A percentile compares a stretch with the other conserved stretches of the same genome.
These are phyloP conservation scores for Phyllotreta cruciferae DNA, from an alignment of 2,888 invertebrate genomes.

Conservation along the genomic window DNA sequence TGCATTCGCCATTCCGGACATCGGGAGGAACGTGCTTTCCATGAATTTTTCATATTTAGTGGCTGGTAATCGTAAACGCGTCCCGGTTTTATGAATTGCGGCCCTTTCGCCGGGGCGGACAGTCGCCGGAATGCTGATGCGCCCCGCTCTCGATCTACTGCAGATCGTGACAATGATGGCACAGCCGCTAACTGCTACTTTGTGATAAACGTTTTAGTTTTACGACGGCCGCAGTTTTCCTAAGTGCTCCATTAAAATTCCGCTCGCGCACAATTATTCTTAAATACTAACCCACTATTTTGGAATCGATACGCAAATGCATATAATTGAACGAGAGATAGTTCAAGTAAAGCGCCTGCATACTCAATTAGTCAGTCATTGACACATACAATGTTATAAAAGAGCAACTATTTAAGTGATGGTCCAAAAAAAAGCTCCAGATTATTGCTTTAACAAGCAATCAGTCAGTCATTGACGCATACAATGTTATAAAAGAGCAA, in stretches of 20 bases:
- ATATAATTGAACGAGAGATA: too few relatives aligned
- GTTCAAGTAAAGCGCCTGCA: too few relatives aligned
- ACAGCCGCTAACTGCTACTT: slow-evolving; percentile 24
- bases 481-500: too few relatives aligned
- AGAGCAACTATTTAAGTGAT: too few relatives aligned
- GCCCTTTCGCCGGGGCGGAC: slow-evolving; percentile 28
- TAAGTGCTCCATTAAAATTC: slow-evolving; percentile 5
- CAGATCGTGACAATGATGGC: slow-evolving; percentile 25
- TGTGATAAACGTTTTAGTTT: slow-evolving; percentile 18
- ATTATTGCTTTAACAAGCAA: too few relatives aligned
- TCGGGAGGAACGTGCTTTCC: slow-evolving; percentile 39
- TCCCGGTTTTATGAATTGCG: slow-evolving; percentile 34
- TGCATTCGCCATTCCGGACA: slow-evolving; percentile 37
- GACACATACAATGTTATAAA: too few relatives aligned
- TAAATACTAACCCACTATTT: too few relatives aligned
- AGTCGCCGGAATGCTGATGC: slow-evolving; percentile 31
- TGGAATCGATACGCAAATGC: too few relatives aligned
- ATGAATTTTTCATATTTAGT: slow-evolving; percentile 41
- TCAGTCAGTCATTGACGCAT: too few relatives aligned
- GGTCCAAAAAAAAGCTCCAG: too few relatives aligned
- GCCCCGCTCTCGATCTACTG: slow-evolving; percentile 11
- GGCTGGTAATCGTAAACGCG: slow-evolving; percentile 39
- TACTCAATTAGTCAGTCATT: too few relatives aligned
- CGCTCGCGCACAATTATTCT: too few relatives aligned
- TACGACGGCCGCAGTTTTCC: slow-evolving; percentile 9